Evolutionary conservation across 2,888 invertebrate genomes (phyloP), one percentile per base, ranked within the genome.

Genomic region (Periphyllus acericola): DNA sequence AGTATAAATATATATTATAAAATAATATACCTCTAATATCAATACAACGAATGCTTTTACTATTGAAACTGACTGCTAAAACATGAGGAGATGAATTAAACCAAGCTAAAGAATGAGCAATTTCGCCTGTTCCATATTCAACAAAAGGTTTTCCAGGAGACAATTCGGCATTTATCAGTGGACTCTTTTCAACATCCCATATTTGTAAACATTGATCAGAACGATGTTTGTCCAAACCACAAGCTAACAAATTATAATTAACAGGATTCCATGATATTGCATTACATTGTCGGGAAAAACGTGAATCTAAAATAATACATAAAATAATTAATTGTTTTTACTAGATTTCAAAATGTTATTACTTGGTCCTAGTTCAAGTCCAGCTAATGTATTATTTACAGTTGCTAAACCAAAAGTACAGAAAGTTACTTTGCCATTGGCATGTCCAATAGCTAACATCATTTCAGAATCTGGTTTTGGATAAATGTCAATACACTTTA

Each of bases 11-110:
- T 25, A 71, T 40, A 68, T 80, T 72, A 29, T 74, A 52, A 71
- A 71, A 14, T 78, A 72, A 40, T 74, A n/a, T 92, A 36, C 98
- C 97, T 93, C 98, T 93, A 8, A 98, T 93, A 92, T 98, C 98
- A 91, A 96, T 96, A 66, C 98, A 93, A 92, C 96, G 96, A 75
- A 99, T 94, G 90, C 95, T 94, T 91, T 98, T 98, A 90, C 95
- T 94, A 92, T 97, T 98, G 94, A 97, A 96, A 79, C 98, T 98
- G n/a, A 96, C 95, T 2, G 97, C 94, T 60, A 98, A 93, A 4
- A 95, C 94, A 90, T 95, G 94, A 84, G 94, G 94, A 89, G 95
- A 94, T 90, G 94, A 94, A 90, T 94, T 93, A 89, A 96, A 95
- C 98, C 98, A 98, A 72, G 96, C 94, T 52, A 98, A 93, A 9